Base-by-base conservation (phyloP, 2,797 vertebrate genomes). In the Dendrocincla fuliginosa region DNA sequence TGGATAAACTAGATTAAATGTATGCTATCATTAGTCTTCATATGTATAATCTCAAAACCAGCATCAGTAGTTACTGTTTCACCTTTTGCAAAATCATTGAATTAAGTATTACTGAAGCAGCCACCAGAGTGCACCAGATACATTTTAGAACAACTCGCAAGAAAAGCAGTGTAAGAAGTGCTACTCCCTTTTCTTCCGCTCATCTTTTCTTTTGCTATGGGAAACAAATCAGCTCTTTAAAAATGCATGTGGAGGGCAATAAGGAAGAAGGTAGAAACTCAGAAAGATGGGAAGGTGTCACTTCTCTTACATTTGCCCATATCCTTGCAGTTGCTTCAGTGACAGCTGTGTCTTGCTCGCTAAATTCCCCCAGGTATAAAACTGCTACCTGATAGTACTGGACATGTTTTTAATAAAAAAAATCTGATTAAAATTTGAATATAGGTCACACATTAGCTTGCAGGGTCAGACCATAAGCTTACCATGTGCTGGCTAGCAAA, bases 121-220 rank as follows among this genome's bases (percentile, higher is more conserved):
- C 97, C 97, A 96, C 93, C 93, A 97, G 97, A 96, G 96, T 56
- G 96, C 97, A 96, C 96, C 73, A 96, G 83, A 96, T 82, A 74
- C 93, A 80, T 96, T 94, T 85, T 32, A 86, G 67, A 96, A 53
- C 35, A 61, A 55, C 41, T 75, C 32, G 1, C 19, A 73, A 49
- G 74, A 27, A 42, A 73, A 70, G 63, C 7, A 87, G 30, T 1
- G 0, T n/a, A 13, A 37, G 37, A 75, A 50, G 17, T 24, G 8
- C 55, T 53, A n/a, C 32, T 82, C 37, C 15, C 24, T 86, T n/a
- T 63, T 47, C 73, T 65, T 63, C 1, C 11, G 6, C 30, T 57
- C 5, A 61, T 63, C 3, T 80, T 71, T 44, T 63, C 18, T 59
- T 85, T 87, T 77, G 4, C 27, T 56, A 4, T 17, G 56, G 19